Evolutionary conservation across 2,888 invertebrate genomes (phyloP), one percentile per base, ranked within the genome.

Genomic region (Uloborus plumipes): DNA sequence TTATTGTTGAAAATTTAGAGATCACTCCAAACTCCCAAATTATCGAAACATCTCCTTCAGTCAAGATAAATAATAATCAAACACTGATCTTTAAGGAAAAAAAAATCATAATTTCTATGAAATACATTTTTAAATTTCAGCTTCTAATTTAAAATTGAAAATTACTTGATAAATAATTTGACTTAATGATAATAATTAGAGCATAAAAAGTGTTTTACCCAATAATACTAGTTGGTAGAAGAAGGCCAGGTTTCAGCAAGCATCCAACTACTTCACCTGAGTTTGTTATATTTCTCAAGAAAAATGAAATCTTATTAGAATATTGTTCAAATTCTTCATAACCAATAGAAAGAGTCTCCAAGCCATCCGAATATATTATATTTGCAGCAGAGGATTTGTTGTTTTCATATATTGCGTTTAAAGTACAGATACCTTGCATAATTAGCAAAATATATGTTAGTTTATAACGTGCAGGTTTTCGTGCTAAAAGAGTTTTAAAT

Each of bases 351-450:
- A 62, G 18, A 47, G 49, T 69, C n/a, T 22, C 53, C 49, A 47
- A 26, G 39, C 73, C 66, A 69, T 80, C 73, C 53, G 58, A 55
- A 62, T 62, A 80, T 22, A 66, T 51, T 6, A 62, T 26, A n/a
- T 66, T 71, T 18, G 59, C 72, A 16, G 66, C 16, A 1, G 11
- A n/a, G 15, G 6, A 13, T 2, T 15, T 15, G 22, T 49, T 22
- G 3, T 22, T 16, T 59, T 22, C 50, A 61, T 26, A 79, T 49
- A 79, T 61, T 39, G 71, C 51, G 22, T 16, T 66, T 22, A 79
- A 51, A 20, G 22, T 66, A 14, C 20, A 11, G n/a, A 62, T n/a
- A 2, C 20, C 39, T 15, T 55, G 49, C 66, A 75, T 66, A 53
- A 16, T 47, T 39, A 6, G 7, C 7, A 39, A 39, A 39, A 39